phyloP scores from a whole-genome alignment of 2,888 invertebrate species.

The Drosophila tripunctata region DNA sequence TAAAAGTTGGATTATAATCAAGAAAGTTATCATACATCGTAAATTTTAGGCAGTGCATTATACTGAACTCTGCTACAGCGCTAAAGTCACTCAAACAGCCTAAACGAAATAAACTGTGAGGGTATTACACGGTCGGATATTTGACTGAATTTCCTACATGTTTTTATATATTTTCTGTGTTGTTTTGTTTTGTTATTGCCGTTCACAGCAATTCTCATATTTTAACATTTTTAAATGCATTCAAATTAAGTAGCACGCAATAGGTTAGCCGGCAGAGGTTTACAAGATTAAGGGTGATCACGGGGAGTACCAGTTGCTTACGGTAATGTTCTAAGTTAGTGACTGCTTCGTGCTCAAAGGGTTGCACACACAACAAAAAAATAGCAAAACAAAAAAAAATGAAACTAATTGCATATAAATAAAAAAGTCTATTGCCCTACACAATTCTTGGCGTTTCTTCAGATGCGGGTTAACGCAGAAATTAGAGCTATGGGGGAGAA shows the following conservation, averaged over 20 bases:
- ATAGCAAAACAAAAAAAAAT: slow-evolving; percentile 29
- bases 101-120: too few relatives aligned
- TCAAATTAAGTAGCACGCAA: slow-evolving; percentile 64
- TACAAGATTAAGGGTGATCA: neutral
- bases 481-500: too few relatives aligned
- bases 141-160: too few relatives aligned
- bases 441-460: slow-evolving; percentile 33
- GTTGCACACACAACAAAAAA: slow-evolving; percentile 52
- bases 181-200: slow-evolving; percentile 1
- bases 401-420: slow-evolving; percentile 63
- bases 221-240: slow-evolving; percentile 77
- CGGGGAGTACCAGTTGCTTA: neutral
- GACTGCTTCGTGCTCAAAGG: slow-evolving; percentile 41
- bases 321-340: slow-evolving; percentile 13
- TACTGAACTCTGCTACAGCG: too few relatives aligned
- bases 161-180: slow-evolving; percentile 1
- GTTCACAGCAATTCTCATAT: slow-evolving; percentile 60
- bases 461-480: neutral
- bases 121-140: too few relatives aligned
- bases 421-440: slow-evolving; percentile 54
- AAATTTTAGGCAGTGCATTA: too few relatives aligned
- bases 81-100: too few relatives aligned
- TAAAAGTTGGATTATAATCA: too few relatives aligned
- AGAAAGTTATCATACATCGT: too few relatives aligned
- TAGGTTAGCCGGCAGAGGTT: slow-evolving; percentile 29